Conservation (phyloP, 2,888 invertebrate genomes). For the Leptarthrus brevirostris region DNA sequence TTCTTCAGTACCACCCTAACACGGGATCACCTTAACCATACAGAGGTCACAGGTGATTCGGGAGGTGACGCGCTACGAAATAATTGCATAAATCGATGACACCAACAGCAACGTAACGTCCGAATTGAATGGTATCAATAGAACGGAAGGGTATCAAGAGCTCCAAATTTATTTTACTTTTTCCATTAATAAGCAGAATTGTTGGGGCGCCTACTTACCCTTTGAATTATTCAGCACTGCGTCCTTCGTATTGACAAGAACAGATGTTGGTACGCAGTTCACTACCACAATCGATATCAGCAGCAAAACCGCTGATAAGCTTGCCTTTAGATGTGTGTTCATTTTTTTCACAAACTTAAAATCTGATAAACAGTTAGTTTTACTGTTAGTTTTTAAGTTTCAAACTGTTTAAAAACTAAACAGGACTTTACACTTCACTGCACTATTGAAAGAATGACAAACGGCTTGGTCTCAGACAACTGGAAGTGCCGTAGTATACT, state of each 20-base stretch:
- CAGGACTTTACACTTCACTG: background rate
- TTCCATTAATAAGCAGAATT: background rate
- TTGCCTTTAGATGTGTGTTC: constrained; percentile 25
- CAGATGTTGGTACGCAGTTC: constrained; percentile 65
- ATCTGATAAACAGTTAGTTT: no score
- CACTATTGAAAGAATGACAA: background rate
- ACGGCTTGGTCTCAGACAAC: constrained; percentile 13
- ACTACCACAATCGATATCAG: constrained; percentile 57
- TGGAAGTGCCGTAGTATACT: background rate
- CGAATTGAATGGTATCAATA: constrained; percentile 16
- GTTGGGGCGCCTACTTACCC: constrained; percentile 53
- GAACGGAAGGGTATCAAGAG: background rate
- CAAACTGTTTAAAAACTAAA: background rate
- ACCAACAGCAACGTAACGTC: no score
- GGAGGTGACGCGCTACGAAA: constrained; percentile 7
- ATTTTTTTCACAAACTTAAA: no score
- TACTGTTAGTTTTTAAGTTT: no score
- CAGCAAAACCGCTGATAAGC: background rate
- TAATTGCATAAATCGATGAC: constrained; percentile 32
- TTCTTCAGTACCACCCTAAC: background rate
- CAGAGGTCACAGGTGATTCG: constrained; percentile 32
- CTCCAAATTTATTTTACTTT: background rate
- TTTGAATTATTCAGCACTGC: constrained; percentile 60
- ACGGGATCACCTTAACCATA: constrained; percentile 7
- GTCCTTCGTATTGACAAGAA: constrained; percentile 60